These are phyloP conservation scores for Erpornis zantholeuca DNA, from an alignment of 2,113 vertebrate species.

Conservation along the genomic window DNA sequence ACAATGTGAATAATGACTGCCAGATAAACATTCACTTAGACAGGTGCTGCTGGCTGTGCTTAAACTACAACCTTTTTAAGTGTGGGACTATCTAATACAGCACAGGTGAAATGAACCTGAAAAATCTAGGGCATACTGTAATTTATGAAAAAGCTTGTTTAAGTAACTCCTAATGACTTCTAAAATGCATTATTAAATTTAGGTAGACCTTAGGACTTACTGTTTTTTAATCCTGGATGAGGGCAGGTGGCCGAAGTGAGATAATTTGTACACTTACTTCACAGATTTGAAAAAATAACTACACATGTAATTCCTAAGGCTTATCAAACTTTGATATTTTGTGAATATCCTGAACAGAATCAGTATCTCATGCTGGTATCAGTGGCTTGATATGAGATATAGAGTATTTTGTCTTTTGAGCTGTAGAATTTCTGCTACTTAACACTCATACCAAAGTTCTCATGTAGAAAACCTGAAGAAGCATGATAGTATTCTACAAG, in stretches of 20 bases:
- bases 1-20: neutral
- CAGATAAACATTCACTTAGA: neutral
- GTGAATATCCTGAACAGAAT: neutral
- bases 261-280: neutral
- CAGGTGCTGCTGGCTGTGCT: neutral
- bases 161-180: neutral
- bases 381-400: neutral
- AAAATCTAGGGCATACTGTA: neutral
- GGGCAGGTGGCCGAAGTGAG: neutral
- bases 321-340: neutral
- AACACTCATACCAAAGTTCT: neutral
- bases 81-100: neutral
- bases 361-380: neutral
- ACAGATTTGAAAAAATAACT: neutral
- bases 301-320: neutral
- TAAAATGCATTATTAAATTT: neutral
- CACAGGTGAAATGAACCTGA: neutral
- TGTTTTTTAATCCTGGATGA: neutral
- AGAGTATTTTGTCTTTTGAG: neutral
- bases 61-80: neutral
- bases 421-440: neutral
- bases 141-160: neutral
- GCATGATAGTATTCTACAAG: neutral
- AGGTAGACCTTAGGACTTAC: neutral
- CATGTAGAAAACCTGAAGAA: neutral